Evolutionary conservation across 92 coral and sea anemone species (phyloP).

Genomic region (Galaxea fascicularis): DNA sequence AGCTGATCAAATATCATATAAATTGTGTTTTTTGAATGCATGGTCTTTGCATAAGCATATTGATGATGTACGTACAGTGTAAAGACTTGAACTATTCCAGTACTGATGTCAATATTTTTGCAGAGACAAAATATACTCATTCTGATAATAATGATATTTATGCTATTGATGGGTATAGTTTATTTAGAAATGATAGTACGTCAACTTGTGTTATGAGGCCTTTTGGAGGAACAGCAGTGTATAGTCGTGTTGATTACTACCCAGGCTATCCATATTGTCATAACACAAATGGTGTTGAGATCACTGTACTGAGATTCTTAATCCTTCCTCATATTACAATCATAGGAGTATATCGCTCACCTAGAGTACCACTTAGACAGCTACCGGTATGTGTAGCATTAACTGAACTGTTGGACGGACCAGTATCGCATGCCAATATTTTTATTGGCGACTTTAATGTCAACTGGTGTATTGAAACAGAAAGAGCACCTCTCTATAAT

Average conservation of each 20-base stretch:
- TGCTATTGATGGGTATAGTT: conserved; percentile 52
- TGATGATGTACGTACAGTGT: conserved; percentile 59
- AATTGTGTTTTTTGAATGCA: conserved; percentile 61
- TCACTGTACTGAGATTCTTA: conserved; percentile 60
- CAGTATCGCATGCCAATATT: conserved; percentile 22
- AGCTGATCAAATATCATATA: conserved; percentile 42
- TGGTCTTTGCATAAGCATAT: conserved; percentile 69
- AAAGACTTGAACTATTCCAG: conserved; percentile 57
- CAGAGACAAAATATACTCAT: conserved; percentile 60
- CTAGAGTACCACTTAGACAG: too few relatives aligned
- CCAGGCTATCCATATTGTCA: conserved; percentile 63
- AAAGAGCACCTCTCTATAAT: conserved; percentile 53
- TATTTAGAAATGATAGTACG: conserved; percentile 71
- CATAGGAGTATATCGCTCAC: conserved; percentile 65
- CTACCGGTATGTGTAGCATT: conserved; percentile 15
- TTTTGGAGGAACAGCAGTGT: conserved; percentile 63
- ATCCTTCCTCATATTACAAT: conserved; percentile 63
- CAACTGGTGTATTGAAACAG: conserved; percentile 57
- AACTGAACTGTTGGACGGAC: conserved; percentile 30
- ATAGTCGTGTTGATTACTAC: conserved; percentile 58
- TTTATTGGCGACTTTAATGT: conserved; percentile 11
- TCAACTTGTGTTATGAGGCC: conserved; percentile 43
- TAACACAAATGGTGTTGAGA: conserved; percentile 68
- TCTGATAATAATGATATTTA: conserved; percentile 56
- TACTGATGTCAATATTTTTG: conserved; percentile 69